Evolutionary conservation across 2,797 vertebrate species (phyloP).

Genomic region (Manis javanica): DNA sequence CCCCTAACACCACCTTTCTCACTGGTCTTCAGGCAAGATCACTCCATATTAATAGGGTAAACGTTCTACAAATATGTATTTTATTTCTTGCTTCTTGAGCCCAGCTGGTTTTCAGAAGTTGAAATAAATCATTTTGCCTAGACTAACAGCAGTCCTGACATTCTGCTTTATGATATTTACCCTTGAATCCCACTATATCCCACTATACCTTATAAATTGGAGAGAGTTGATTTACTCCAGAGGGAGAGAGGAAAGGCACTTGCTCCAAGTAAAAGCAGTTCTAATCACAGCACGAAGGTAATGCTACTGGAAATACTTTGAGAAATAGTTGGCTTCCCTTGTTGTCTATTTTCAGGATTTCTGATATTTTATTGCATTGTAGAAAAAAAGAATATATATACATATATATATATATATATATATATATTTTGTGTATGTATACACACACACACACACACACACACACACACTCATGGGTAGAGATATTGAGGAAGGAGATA

Average conservation of each 20-base stretch:
- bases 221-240: background rate
- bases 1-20: background rate
- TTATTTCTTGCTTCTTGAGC: constrained; percentile 50
- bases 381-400: background rate
- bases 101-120: constrained; percentile 58
- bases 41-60: constrained; percentile 1
- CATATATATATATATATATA: too few species aligned
- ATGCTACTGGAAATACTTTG: background rate
- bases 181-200: constrained; percentile 32
- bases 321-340: background rate
- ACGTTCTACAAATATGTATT: constrained; percentile 46
- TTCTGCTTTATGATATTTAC: constrained; percentile 65
- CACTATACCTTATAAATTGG: constrained; percentile 4
- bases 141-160: constrained; percentile 50
- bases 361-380: background rate
- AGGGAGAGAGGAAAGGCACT: background rate
- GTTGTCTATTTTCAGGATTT: background rate
- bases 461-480: background rate
- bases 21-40: background rate
- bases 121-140: constrained; percentile 62
- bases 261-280: background rate
- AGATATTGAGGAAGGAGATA: background rate
- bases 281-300: background rate
- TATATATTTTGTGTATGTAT: too few species aligned
- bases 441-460: too few species aligned